Evolutionary conservation across 2,888 invertebrate genomes (phyloP), one percentile per base, ranked within the genome.

Genomic region (Trachelus tabidus): DNA sequence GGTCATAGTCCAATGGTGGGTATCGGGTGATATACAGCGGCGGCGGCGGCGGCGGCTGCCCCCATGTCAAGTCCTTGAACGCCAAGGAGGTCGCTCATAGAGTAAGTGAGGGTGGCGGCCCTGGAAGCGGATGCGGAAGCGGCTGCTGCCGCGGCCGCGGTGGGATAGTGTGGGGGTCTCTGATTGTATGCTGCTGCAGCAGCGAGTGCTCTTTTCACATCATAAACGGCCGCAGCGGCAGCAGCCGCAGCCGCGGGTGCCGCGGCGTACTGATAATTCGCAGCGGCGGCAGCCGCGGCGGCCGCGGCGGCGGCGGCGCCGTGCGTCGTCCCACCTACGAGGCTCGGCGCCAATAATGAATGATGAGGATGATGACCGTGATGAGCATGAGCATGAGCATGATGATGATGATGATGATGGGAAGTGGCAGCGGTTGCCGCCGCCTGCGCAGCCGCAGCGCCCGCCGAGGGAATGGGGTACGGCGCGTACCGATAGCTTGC

Each of bases 1-100:
- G 94, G 94, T 93, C 95, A 95, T 91, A 96, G 95, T 77, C 95
- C 94, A 81, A 96, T 93, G 84, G 95, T 94, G 76, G 95, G 93
- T 79, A 95, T 93, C 80, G 94, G 94, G 88, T 96, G 94, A 90
- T 96, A 96, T 76, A 96, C 94, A 23, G 96, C 94, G 40, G 40
- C 40, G 12, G 40, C 40, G 40, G 40, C 40, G 40, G 40, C 40
- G 40, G 40, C 40, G 40, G 40, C 40, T 15, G 40, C 40, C 81
- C 94, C 94, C 88, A 95, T 92, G 87, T 95, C 95, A 81, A 95
- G 92, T 74, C 95, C 94, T 85, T 94, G 95, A 77, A 95, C 93
- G 73, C 96, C 96, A 78, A 97, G 93, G 83, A 95, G 92, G 89
- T 95, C 95, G 89, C 94, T 94, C 93, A 95, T 93, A 80, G 94